Evolutionary conservation across 1,140 invertebrate species (phyloP).

Genomic region (Papilio polyxenes): DNA sequence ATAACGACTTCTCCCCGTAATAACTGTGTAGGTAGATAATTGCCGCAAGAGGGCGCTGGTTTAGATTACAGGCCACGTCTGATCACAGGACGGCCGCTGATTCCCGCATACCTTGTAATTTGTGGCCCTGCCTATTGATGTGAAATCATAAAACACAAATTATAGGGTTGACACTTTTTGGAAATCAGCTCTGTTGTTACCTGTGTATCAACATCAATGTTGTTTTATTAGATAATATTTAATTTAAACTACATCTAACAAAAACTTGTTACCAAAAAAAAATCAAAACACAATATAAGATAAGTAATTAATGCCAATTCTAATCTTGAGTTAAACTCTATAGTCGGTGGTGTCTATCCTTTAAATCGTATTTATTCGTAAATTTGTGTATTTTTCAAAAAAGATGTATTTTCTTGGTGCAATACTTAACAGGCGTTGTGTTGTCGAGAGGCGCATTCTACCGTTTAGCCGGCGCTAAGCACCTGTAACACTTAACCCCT

Average conservation of each 20-base stretch:
- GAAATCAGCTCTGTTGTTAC: slow-evolving; percentile 40
- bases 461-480: slow-evolving; percentile 63
- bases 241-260: background rate
- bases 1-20: background rate
- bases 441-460: slow-evolving; percentile 41
- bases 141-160: slow-evolving; percentile 34
- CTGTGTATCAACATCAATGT: background rate
- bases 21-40: slow-evolving; percentile 13
- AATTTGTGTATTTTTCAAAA: background rate
- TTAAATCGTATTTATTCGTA: background rate
- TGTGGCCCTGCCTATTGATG: slow-evolving; percentile 29
- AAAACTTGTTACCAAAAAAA: background rate
- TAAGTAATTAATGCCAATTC: background rate
- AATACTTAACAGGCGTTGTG: slow-evolving; percentile 17
- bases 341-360: background rate
- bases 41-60: background rate
- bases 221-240: too few relatives aligned
- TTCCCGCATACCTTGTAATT: slow-evolving; percentile 41
- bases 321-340: background rate
- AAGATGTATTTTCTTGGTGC: background rate
- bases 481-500: slow-evolving; percentile 69
- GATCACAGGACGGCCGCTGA: slow-evolving; percentile 39
- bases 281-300: background rate
- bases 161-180: slow-evolving; percentile 16
- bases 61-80: background rate